A percentile compares a stretch with the other conserved stretches of the same genome.
These are phyloP conservation scores for Drosophila hawaiiensis DNA, from an alignment of 2,888 invertebrate genomes.

Conservation along the genomic window DNA sequence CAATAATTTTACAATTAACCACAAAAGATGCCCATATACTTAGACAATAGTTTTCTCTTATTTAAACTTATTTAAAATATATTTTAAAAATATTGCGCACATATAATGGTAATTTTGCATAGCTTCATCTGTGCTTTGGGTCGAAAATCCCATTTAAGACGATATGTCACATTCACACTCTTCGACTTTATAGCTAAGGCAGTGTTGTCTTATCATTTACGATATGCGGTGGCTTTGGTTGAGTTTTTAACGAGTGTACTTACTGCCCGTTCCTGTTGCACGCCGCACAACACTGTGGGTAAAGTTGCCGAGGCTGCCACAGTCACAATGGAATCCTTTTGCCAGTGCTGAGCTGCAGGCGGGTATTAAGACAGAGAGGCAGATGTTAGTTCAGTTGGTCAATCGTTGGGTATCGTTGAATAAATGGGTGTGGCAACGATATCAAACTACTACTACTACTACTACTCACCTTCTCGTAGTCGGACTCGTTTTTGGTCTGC, in stretches of 20 bases:
- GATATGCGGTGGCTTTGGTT: neutral
- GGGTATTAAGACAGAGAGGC: slow-evolving; percentile 20
- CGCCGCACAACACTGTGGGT: slow-evolving; percentile 84
- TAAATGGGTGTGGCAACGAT: slow-evolving; percentile 1
- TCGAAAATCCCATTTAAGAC: neutral
- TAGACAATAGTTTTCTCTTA: neutral
- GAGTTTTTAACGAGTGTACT: slow-evolving; percentile 67
- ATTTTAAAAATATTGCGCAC: neutral
- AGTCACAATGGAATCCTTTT: slow-evolving; percentile 85
- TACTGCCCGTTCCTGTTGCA: slow-evolving; percentile 85
- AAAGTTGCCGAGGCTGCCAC: slow-evolving; percentile 84
- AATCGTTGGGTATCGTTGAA: slow-evolving; percentile 1
- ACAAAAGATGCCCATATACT: neutral
- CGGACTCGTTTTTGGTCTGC: slow-evolving; percentile 83
- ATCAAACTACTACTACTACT: neutral
- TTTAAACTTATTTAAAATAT: neutral
- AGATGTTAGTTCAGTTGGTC: slow-evolving; percentile 28
- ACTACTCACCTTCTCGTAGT: slow-evolving; percentile 83
- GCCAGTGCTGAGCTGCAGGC: slow-evolving; percentile 82
- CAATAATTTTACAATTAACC: neutral
- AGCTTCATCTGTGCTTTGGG: neutral
- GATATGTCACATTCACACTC: neutral
- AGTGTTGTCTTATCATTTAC: neutral
- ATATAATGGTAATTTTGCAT: neutral
- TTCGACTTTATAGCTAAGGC: neutral